Percentiles rank a stretch among this genome's conserved stretches.
Conservation (phyloP, 2,113 vertebrate genomes). For the Burhinus oedicnemus region DNA sequence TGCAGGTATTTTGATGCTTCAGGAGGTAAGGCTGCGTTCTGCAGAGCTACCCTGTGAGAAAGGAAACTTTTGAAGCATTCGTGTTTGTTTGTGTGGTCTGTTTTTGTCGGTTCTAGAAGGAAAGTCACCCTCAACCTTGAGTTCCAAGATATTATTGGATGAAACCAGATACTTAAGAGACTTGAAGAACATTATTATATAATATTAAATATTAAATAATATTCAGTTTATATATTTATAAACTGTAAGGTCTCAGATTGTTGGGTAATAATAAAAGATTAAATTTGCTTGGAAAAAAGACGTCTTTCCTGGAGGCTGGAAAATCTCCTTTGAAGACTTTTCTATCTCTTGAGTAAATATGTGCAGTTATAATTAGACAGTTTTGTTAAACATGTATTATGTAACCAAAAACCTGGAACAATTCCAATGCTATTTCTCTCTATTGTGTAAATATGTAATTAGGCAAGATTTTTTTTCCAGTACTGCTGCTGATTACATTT, state of each 20-base stretch:
- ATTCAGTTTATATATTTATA: background rate
- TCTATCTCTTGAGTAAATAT: conserved; percentile 46
- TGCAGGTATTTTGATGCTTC: background rate
- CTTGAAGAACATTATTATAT: background rate
- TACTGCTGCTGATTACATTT: conserved; percentile 33
- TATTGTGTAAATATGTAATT: conserved; percentile 60
- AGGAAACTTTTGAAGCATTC: background rate
- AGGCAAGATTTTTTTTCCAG: conserved; percentile 28
- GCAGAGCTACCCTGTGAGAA: background rate
- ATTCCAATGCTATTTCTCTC: conserved; percentile 30
- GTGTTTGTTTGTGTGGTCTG: background rate
- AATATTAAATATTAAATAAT: background rate
- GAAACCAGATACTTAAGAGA: background rate
- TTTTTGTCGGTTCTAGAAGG: background rate
- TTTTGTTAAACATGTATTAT: conserved; percentile 49
- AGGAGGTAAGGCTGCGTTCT: background rate
- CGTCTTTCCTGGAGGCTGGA: background rate
- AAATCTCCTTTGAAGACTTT: conserved; percentile 41
- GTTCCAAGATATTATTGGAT: background rate
- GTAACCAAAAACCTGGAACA: conserved; percentile 42
- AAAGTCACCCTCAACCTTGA: background rate
- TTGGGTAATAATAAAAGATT: background rate
- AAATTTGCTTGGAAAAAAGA: background rate
- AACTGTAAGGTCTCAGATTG: background rate
- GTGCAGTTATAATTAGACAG: conserved; percentile 32